Evolutionary conservation across 2,888 invertebrate genomes (phyloP).

Genomic region (Nomada hirtipes): DNA sequence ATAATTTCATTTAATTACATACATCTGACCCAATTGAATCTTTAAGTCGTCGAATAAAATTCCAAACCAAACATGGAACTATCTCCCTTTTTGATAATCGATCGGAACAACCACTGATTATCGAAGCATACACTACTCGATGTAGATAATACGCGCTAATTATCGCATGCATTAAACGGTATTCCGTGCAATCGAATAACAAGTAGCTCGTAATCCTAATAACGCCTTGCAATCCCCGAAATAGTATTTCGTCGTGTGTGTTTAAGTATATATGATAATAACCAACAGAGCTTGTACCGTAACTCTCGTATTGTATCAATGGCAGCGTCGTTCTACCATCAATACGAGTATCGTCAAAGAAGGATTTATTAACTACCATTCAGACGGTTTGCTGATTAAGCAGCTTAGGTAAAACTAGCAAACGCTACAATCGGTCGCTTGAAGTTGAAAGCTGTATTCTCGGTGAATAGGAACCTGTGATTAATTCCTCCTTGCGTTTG

Average conservation of each 20-base stretch:
- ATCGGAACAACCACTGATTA: neutral
- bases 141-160: no score
- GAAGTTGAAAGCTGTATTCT: conserved; percentile 2
- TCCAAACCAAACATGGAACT: no score
- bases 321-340: neutral
- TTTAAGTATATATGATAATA: no score
- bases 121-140: neutral
- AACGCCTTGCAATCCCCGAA: no score
- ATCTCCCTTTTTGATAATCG: neutral
- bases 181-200: conserved; percentile 8
- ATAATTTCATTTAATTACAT: no score
- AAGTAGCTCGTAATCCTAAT: neutral
- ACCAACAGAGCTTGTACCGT: neutral
- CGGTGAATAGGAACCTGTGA: neutral
- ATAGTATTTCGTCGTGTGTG: no score
- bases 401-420: conserved; percentile 17
- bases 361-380: conserved; percentile 1
- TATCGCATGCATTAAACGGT: neutral
- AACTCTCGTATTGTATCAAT: neutral
- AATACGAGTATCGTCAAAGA: conserved; percentile 1
- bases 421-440: neutral
- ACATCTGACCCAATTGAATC: no score
- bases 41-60: no score
- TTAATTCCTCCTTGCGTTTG: neutral
- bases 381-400: neutral